Evolutionary conservation across 2,113 vertebrate genomes (phyloP).

Genomic region (Illadopsis cleaveri): DNA sequence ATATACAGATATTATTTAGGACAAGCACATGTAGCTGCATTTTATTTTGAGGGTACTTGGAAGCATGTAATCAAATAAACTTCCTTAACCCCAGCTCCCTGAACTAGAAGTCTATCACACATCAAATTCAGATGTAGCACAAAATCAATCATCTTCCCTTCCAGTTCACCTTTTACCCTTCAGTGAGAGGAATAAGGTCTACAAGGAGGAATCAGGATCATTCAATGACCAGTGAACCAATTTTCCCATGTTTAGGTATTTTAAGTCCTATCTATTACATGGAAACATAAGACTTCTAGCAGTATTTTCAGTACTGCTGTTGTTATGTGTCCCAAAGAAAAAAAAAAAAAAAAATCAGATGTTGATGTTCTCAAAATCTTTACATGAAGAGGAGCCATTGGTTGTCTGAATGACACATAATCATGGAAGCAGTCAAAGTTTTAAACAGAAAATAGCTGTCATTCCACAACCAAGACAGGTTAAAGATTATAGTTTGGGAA

Average conservation of each 20-base stretch:
- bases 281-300: background rate
- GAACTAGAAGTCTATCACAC: background rate
- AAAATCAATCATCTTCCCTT: background rate
- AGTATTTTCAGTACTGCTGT: background rate
- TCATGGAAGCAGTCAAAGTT: background rate
- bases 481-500: background rate
- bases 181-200: background rate
- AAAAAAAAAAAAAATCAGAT: background rate
- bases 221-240: background rate
- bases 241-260: background rate
- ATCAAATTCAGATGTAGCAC: background rate
- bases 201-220: background rate
- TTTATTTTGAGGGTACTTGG: background rate
- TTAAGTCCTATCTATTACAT: background rate
- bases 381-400: accelerated
- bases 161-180: background rate
- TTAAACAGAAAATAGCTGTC: background rate
- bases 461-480: background rate
- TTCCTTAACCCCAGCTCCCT: background rate
- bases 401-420: background rate
- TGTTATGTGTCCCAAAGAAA: background rate
- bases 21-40: background rate
- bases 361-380: background rate
- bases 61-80: background rate
- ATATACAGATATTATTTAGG: background rate